phyloP scores from a whole-genome alignment of 2,113 vertebrate genomes.

The Calyptomena viridis region DNA sequence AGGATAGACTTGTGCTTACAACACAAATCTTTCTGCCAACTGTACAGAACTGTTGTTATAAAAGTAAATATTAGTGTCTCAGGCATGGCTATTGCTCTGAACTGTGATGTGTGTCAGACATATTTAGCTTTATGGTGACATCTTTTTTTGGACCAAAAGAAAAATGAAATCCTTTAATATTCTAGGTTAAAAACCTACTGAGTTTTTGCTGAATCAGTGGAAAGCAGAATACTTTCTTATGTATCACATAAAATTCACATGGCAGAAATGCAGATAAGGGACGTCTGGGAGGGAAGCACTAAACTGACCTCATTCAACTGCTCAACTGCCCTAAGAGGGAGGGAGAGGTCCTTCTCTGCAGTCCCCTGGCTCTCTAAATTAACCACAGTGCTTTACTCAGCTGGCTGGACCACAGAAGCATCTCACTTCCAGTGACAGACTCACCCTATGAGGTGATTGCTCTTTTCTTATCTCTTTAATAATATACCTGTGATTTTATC shows the following conservation, averaged over 20 bases:
- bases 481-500: rapidly evolving
- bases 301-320: not conserved
- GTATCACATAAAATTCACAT: too few relatives aligned
- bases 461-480: not conserved
- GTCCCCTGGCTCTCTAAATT: too few relatives aligned
- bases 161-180: not conserved
- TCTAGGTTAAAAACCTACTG: not conserved
- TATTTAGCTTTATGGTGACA: not conserved
- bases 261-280: not conserved
- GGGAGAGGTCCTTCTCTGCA: not conserved
- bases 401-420: not conserved
- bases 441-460: not conserved
- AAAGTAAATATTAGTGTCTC: not conserved
- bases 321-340: rapidly evolving
- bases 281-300: not conserved
- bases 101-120: not conserved
- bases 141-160: not conserved
- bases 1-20: not conserved
- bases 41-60: not conserved
- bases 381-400: rapidly evolving
- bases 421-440: not conserved
- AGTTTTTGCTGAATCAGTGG: not conserved
- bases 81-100: not conserved
- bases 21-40: not conserved
- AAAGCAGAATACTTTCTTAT: not conserved